Evolutionary conservation across 2,113 vertebrate genomes (phyloP), one percentile per base, ranked within the genome.

Genomic region (Tapirus terrestris): DNA sequence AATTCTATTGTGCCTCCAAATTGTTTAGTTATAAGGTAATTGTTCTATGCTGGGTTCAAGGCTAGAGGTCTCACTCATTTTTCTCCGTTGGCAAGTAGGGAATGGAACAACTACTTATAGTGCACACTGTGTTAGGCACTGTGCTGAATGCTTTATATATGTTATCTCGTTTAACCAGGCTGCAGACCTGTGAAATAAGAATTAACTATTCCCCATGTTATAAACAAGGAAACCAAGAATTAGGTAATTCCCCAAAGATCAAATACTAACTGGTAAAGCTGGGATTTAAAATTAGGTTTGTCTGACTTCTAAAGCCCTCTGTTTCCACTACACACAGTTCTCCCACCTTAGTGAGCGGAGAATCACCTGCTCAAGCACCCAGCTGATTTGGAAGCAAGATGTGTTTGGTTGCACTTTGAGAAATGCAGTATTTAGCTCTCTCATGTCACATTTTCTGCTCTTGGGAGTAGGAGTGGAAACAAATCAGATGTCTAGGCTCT

Each of bases 21-120:
- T 91, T 93, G 53, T 87, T 96, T 89, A 84, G 86, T 89, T 91
- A 83, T 43, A 85, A 96, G 89, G 91, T 92, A 95, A 93, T 97
- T 96, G 43, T 91, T 92, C 75, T 86, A 6, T 80, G 60, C 56
- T 31, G 45, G 48, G 48, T 79, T 86, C 25, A 43, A 91, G 77
- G n/a, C 91, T 96, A 80, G 85, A 91, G 77, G 36, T 80, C 81
- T 94, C 86, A 91, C 39, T 89, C 48, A 45, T 63, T 85, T 72
- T 83, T 80, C 58, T 90, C 65, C 14, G 8, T 90, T 68, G 92
- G 88, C 61, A 80, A 80, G 18, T 73, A n/a, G 9, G 45, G 58
- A 86, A n/a, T 89, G 72, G 85, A 90, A 67, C 33, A 95, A 48
- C 72, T 56, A 81, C 82, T 94, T 81, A 88, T 27, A 56, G 48